Evolutionary conservation across 2,888 invertebrate genomes (phyloP).

Genomic region (Chironomus tentans): DNA sequence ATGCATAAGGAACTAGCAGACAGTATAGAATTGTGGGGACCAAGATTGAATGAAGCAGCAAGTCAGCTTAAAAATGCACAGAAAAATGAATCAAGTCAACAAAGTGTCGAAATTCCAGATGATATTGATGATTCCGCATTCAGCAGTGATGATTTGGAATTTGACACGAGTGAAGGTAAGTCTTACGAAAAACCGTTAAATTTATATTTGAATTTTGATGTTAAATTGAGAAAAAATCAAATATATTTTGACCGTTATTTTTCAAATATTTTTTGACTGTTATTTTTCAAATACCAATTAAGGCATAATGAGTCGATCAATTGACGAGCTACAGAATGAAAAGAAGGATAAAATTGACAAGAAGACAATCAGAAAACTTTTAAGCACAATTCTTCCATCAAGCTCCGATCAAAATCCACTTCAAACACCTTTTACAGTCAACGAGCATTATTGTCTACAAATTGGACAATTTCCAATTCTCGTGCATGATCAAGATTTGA

Average conservation of each 20-base stretch:
- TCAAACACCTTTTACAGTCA: conserved; percentile 51
- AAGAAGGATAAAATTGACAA: conserved; percentile 45
- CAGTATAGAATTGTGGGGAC: conserved; percentile 62
- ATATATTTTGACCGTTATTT: too few species aligned
- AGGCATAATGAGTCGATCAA: conserved; percentile 16
- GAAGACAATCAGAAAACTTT: conserved; percentile 56
- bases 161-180: conserved; percentile 40
- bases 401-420: conserved; percentile 40
- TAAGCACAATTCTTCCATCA: conserved; percentile 58
- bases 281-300: not conserved
- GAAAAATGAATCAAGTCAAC: conserved; percentile 34
- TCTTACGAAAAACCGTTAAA: too few species aligned
- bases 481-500: conserved; percentile 70
- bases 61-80: conserved; percentile 30
- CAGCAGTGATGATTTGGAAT: conserved; percentile 37
- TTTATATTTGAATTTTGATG: too few species aligned
- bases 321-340: conserved; percentile 28
- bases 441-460: conserved; percentile 63
- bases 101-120: not conserved
- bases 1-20: conserved; percentile 60
- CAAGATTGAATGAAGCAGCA: conserved; percentile 42
- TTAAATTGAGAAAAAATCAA: too few species aligned
- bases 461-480: conserved; percentile 55
- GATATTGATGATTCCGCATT: not conserved
- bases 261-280: too few species aligned